These are phyloP conservation scores for Channa striata DNA, from an alignment of 2,797 vertebrate species.

Conservation along the genomic window DNA sequence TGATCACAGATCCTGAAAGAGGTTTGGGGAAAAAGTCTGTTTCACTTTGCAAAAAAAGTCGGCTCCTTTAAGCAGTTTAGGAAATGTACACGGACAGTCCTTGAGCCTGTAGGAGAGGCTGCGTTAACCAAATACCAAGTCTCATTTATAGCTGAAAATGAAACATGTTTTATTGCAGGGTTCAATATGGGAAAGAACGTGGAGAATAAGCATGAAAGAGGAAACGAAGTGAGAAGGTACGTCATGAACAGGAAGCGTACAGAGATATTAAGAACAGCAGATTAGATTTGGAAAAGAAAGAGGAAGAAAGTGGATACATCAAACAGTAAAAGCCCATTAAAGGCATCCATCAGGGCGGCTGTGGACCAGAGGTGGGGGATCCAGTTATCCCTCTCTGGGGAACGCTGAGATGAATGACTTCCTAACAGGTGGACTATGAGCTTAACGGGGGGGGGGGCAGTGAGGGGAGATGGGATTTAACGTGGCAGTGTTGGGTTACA, in stretches of 20 bases:
- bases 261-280: constrained; percentile 22
- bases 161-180: background rate
- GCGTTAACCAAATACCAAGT: too few species aligned
- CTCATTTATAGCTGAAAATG: background rate
- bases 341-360: constrained; percentile 48
- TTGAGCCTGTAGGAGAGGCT: too few species aligned
- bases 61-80: too few species aligned
- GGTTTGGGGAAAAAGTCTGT: too few species aligned
- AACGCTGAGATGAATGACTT: constrained; percentile 76
- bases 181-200: constrained; percentile 8
- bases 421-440: constrained; percentile 76
- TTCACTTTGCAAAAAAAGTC: too few species aligned
- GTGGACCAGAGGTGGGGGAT: constrained; percentile 55
- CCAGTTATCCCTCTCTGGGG: constrained; percentile 60
- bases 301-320: constrained; percentile 43
- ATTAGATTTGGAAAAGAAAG: constrained; percentile 38
- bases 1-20: too few species aligned
- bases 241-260: constrained; percentile 16
- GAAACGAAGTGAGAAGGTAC: constrained; percentile 6
- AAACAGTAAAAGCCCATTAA: constrained; percentile 61
- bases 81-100: too few species aligned
- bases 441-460: constrained; percentile 38
- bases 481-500: constrained; percentile 73
- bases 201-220: constrained; percentile 8
- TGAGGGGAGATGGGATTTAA: constrained; percentile 47